Percentiles rank a stretch among this genome's conserved stretches.
These are phyloP conservation scores for Masticophis lateralis DNA, from an alignment of 2,797 vertebrate species.

Conservation along the genomic window DNA sequence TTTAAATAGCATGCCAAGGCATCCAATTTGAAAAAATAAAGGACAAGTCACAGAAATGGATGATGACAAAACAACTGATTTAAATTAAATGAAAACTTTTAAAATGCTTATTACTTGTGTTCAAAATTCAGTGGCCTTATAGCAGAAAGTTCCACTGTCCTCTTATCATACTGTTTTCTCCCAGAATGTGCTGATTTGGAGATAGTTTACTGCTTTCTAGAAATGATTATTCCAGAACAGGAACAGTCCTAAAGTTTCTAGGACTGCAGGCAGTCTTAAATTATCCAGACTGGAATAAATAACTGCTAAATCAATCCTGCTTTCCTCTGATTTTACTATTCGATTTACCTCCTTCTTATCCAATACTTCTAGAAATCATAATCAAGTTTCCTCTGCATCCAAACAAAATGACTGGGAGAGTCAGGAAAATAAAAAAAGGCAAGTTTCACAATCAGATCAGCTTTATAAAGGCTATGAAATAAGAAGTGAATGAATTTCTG, in stretches of 20 bases:
- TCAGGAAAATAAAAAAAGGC: not conserved
- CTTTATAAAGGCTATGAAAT: not conserved
- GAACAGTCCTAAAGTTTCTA: not conserved
- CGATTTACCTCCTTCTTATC: not conserved
- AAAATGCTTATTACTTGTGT: not conserved
- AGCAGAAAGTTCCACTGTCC: not conserved
- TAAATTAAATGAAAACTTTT: not conserved
- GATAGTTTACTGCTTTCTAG: not conserved
- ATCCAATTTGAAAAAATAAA: not conserved
- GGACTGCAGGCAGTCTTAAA: not conserved
- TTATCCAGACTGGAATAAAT: not conserved
- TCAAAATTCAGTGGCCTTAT: not conserved
- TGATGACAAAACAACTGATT: not conserved
- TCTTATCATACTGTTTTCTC: not conserved
- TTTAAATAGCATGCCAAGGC: not conserved
- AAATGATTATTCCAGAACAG: not conserved
- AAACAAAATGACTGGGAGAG: not conserved
- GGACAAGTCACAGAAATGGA: not conserved
- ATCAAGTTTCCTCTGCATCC: not conserved
- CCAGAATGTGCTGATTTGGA: not conserved
- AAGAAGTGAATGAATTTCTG: not conserved
- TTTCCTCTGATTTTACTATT: not conserved
- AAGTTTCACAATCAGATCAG: not conserved
- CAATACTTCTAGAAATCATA: not conserved
- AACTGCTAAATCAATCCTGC: not conserved